Evolutionary conservation across 2,113 vertebrate species (phyloP), one percentile per base, ranked within the genome.

Genomic region (Dinomys branickii): DNA sequence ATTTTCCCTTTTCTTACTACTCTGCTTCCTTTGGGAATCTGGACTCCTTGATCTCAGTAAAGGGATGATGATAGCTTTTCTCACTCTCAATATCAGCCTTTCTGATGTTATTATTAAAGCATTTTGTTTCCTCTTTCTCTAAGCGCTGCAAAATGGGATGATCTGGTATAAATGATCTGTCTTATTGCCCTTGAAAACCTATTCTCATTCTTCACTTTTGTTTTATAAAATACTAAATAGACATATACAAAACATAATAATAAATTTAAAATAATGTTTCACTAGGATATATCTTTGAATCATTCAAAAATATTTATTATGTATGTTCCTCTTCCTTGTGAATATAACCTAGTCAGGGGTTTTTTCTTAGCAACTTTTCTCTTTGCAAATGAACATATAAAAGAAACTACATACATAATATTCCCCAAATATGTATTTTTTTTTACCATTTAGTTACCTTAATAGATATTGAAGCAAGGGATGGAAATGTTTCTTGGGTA

Each of bases 201-300:
- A 33, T 61, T 63, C 90, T 71, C 1, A 38, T 26, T 94, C 24
- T 71, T 85, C 67, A 16, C 24, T 92, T 71, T 59, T 67, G 38
- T 13, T 71, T 65, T 41, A 47, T 88, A 22, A 86, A 91, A 95
- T 94, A n/a, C 13, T 73, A 7, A 8, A 83, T 94, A 81, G 63
- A 83, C 2, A 44, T 90, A 94, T 88, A 52, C 7, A 82, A 89
- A 93, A 86, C 61, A 63, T 87, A 94, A 80, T 22, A 81, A 1
- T 16, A 65, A 96, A 59, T 89, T 80, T 41, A 95, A 96, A 91
- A 61, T 81, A 61, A 82, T 67, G 38, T 90, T 90, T 85, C 24
- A 19, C 22, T 95, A 17, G 14, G 17, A 50, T 81, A 73, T 83
- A 38, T 61, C 26, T 69, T 10, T 86, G 77, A 95, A 26, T 83